Evolutionary conservation across 2,113 vertebrate species (phyloP), one percentile per base, ranked within the genome.

Genomic region (Pangasianodon gigas): DNA sequence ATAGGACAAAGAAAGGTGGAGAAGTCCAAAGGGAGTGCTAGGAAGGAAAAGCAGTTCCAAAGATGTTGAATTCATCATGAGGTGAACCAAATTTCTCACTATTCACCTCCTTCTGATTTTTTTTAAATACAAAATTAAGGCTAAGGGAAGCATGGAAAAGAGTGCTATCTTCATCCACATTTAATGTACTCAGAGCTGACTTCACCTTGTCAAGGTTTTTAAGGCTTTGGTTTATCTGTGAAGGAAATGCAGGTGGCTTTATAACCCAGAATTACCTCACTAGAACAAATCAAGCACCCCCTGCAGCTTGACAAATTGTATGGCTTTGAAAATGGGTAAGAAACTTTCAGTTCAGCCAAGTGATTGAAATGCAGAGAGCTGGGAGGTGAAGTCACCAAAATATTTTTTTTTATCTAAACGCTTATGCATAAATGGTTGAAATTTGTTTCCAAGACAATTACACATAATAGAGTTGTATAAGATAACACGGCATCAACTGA

Each of bases 11-110:
- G 89, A 48, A 79, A 48, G 46, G 16, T 62, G 60, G 32, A 41
- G 82, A 67, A 81, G 44, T 85, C 60, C 48, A 69, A 67, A 29
- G 16, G 65, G 85, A 92, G 75, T 48, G 87, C 91, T 87, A 88
- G 10, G 16, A 54, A 56, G 0, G 1, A 90, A 41, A 24, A 60
- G n/a, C 52, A 32, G 52, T n/a, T 18, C 7, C 52, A 44, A 62
- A 84, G 85, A 81, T 79, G 86, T 83, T 81, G 88, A 89, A 87
- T 91, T 92, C 52, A 87, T 91, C 89, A 89, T 41, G 62, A 80
- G 62, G 13, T 41, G 87, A 87, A 56, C 67, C 54, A 37, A 87
- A 67, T 80, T 21, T 89, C 86, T 92, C 74, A 82, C 84, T 88
- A 88, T 29, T 89, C 77, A 81, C 87, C 62, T 74, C 69, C 84